Percentiles rank a stretch among this genome's conserved stretches.
Conservation (phyloP, 2,113 vertebrate species). For the Diadophis punctatus region DNA sequence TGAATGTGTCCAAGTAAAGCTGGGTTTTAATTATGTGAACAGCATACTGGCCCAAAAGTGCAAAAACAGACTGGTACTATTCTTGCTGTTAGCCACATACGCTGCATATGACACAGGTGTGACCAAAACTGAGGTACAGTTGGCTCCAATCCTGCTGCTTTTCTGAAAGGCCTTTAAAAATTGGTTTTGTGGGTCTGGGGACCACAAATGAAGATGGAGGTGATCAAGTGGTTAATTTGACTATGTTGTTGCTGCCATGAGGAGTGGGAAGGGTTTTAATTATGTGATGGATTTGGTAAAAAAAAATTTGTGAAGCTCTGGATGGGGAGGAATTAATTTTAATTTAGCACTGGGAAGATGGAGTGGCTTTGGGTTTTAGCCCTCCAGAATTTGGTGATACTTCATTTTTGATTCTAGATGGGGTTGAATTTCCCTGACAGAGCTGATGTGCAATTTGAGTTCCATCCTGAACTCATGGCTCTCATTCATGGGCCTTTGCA, state of each 20-base stretch:
- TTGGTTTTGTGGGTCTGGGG: not conserved
- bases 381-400: not conserved
- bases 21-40: not conserved
- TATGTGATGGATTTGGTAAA: not conserved
- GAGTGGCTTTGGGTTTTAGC: not conserved
- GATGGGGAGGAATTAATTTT: not conserved
- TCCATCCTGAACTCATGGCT: not conserved
- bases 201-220: not conserved
- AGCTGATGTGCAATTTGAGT: not conserved
- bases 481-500: not conserved
- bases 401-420: not conserved
- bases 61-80: not conserved
- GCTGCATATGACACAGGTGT: not conserved
- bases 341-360: not conserved
- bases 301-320: not conserved
- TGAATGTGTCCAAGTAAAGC: not conserved
- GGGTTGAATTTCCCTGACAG: not conserved
- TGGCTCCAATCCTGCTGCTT: not conserved
- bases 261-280: not conserved
- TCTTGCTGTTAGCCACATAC: not conserved
- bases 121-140: not conserved
- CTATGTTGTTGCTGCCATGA: not conserved
- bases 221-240: not conserved
- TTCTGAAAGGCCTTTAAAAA: not conserved
- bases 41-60: not conserved